Evolutionary conservation across 2,888 invertebrate genomes (phyloP).

Genomic region (Sesia apiformis): DNA sequence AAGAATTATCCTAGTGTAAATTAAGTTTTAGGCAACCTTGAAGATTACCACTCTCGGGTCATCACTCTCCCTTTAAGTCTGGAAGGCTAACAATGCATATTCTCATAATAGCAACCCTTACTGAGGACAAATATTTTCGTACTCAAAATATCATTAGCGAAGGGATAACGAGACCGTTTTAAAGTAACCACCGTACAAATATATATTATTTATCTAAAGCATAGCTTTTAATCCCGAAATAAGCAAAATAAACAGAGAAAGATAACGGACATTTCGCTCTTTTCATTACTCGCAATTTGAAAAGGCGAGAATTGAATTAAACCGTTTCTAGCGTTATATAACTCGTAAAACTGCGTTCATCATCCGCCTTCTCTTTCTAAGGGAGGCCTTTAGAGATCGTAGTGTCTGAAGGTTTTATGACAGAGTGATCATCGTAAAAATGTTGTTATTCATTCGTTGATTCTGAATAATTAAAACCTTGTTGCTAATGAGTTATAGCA

Average conservation of each 20-base stretch:
- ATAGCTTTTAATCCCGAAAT: background rate
- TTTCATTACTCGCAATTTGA: background rate
- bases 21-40: too few species aligned
- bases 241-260: background rate
- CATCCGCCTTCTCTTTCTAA: background rate
- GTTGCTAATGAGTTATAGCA: too few species aligned
- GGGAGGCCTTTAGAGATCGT: background rate
- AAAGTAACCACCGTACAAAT: background rate
- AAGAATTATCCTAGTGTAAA: too few species aligned
- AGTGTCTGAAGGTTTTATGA: background rate
- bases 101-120: too few species aligned
- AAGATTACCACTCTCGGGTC: too few species aligned
- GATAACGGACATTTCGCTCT: background rate
- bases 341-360: background rate
- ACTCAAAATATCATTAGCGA: background rate
- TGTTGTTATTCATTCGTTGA: too few species aligned
- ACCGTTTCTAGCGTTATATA: background rate
- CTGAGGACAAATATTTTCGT: too few species aligned
- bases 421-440: too few species aligned
- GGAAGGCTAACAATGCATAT: too few species aligned
- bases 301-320: background rate
- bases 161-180: background rate
- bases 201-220: background rate
- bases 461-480: too few species aligned
- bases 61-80: too few species aligned